phyloP scores from a whole-genome alignment of 2,888 invertebrate species.

The Clepsis dumicolana region DNA sequence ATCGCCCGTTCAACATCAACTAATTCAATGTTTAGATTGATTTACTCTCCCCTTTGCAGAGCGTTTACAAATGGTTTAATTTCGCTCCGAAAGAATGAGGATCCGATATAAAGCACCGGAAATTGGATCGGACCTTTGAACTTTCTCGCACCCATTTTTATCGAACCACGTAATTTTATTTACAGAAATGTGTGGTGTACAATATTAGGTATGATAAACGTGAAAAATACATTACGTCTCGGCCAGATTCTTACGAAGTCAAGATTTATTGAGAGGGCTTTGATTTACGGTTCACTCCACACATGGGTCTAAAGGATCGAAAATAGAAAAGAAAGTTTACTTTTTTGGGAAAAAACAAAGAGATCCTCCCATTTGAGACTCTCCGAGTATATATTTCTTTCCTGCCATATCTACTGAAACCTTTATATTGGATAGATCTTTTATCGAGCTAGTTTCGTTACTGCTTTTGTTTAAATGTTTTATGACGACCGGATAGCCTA shows the following conservation, averaged over 20 bases:
- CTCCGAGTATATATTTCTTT: constrained; percentile 52
- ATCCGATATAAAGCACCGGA: constrained; percentile 28
- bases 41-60: constrained; percentile 67
- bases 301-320: constrained; percentile 77
- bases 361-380: constrained; percentile 60
- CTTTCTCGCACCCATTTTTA: constrained; percentile 8
- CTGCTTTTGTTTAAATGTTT: constrained; percentile 13
- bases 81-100: constrained; percentile 67
- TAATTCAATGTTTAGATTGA: constrained; percentile 83
- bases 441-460: constrained; percentile 11
- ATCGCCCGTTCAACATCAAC: constrained; percentile 79
- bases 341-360: constrained; percentile 72
- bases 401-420: constrained; percentile 22
- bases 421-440: constrained; percentile 37
- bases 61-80: constrained; percentile 79
- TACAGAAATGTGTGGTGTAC: constrained; percentile 33
- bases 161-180: constrained; percentile 38
- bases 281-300: constrained; percentile 81
- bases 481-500: too few relatives aligned
- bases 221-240: constrained; percentile 54
- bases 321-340: constrained; percentile 76
- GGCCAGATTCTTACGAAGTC: constrained; percentile 70
- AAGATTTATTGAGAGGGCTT: constrained; percentile 80
- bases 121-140: constrained; percentile 35
- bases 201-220: constrained; percentile 43